Percentiles rank a stretch among this genome's conserved stretches.
These are phyloP conservation scores for Aurelia sp. DNA, from an alignment of 30 jellyfish, hydroid and myxozoan species.

Conservation along the genomic window DNA sequence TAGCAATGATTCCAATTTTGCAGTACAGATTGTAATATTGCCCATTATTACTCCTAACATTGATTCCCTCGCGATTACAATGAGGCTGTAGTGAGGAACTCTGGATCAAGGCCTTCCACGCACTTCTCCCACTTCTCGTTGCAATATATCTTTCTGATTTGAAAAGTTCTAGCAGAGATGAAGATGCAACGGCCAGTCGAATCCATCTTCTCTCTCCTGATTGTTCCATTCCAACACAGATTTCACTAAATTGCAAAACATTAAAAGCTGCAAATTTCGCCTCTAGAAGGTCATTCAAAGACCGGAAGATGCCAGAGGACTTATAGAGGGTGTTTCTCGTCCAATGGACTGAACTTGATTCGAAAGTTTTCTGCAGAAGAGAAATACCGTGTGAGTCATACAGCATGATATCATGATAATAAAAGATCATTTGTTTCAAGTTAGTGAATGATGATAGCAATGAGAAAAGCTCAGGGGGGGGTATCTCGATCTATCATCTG, in stretches of 20 bases:
- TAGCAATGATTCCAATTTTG: conserved; percentile 24
- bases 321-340: conserved; percentile 9
- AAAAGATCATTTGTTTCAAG: too few relatives aligned
- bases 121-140: conserved; percentile 19
- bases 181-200: neutral
- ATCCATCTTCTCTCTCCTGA: conserved; percentile 13
- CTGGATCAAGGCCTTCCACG: conserved; percentile 39
- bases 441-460: too few relatives aligned
- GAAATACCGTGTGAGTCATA: too few relatives aligned
- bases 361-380: conserved; percentile 37
- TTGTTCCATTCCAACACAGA: conserved; percentile 44
- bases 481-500: too few relatives aligned
- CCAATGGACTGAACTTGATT: conserved; percentile 28
- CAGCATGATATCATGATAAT: too few relatives aligned
- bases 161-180: conserved; percentile 37
- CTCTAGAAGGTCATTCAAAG: conserved; percentile 23
- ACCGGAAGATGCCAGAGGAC: conserved; percentile 7
- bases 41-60: conserved; percentile 11
- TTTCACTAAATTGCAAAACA: conserved; percentile 5
- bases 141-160: conserved; percentile 9
- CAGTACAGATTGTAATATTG: neutral
- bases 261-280: conserved; percentile 64
- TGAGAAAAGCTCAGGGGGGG: too few relatives aligned
- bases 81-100: conserved; percentile 36
- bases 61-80: conserved; percentile 62